Conservation (phyloP, 2,797 vertebrate genomes). For the Muscicapa comitata region DNA sequence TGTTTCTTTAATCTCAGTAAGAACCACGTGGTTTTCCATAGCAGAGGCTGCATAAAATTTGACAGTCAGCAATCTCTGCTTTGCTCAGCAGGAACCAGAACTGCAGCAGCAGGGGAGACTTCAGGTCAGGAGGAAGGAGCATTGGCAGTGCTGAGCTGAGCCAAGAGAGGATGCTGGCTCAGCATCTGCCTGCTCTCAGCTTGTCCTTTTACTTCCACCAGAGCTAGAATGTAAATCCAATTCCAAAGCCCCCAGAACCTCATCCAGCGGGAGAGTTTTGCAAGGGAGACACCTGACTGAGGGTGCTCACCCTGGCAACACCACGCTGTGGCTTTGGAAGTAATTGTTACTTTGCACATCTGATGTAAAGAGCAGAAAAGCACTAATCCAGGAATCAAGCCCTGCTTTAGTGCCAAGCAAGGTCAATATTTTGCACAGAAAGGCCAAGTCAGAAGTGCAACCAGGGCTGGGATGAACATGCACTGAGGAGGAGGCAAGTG, state of each 20-base stretch:
- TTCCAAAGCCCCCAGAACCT: not conserved
- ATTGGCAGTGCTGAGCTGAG: slow-evolving; percentile 17
- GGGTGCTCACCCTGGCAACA: not conserved
- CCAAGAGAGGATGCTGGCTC: slow-evolving; percentile 25
- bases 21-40: not conserved
- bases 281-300: not conserved
- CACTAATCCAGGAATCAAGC: not conserved
- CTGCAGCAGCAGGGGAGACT: slow-evolving; percentile 10
- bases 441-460: not conserved
- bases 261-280: not conserved
- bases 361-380: not conserved
- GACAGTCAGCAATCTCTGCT: not conserved
- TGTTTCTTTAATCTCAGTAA: not conserved
- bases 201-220: not conserved
- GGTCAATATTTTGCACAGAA: not conserved
- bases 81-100: slow-evolving; percentile 7
- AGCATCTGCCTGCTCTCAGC: slow-evolving; percentile 1
- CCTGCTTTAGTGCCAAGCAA: not conserved
- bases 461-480: not conserved
- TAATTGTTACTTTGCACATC: not conserved
- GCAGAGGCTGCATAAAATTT: not conserved
- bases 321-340: not conserved
- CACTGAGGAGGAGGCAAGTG: not conserved
- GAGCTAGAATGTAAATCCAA: not conserved
- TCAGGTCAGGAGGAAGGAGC: slow-evolving; percentile 28